Percentiles rank a stretch among this genome's conserved stretches.
phyloP scores from a whole-genome alignment of 2,113 vertebrate genomes.

The Indicator indicator region DNA sequence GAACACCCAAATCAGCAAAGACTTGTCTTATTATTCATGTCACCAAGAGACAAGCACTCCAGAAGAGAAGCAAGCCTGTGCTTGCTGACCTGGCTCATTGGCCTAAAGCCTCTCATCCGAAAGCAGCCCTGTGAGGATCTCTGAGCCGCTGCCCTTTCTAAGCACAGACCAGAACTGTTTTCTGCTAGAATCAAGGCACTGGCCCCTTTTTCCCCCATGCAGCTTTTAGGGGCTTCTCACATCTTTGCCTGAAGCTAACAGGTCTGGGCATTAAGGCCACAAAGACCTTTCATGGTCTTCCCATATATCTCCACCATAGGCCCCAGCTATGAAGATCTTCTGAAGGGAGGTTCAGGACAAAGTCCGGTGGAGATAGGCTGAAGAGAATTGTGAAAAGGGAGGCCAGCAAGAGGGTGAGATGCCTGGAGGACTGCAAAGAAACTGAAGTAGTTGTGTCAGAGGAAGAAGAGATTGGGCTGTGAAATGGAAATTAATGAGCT shows the following conservation, averaged over 20 bases:
- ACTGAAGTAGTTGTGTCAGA: neutral
- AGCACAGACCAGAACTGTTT: neutral
- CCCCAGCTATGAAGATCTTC: neutral
- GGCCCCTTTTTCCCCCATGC: neutral
- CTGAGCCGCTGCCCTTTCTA: neutral
- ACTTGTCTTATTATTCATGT: neutral
- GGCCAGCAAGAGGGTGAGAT: neutral
- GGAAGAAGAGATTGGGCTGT: neutral
- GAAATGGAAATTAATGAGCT: neutral
- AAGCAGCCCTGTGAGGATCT: neutral
- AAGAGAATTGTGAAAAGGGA: neutral
- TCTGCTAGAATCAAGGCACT: neutral
- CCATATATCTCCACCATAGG: neutral
- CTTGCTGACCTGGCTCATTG: neutral
- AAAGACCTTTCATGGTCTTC: accelerated
- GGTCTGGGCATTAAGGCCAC: neutral
- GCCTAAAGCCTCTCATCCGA: neutral
- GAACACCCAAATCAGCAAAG: neutral
- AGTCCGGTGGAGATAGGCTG: neutral
- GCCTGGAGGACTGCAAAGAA: conserved; percentile 11
- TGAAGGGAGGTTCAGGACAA: neutral
- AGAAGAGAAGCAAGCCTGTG: neutral
- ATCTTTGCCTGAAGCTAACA: neutral
- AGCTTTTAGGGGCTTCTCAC: neutral
- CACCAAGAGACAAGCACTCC: neutral